These are phyloP conservation scores for Ypsolopha scabrella DNA, from an alignment of 2,888 invertebrate species.

Conservation along the genomic window DNA sequence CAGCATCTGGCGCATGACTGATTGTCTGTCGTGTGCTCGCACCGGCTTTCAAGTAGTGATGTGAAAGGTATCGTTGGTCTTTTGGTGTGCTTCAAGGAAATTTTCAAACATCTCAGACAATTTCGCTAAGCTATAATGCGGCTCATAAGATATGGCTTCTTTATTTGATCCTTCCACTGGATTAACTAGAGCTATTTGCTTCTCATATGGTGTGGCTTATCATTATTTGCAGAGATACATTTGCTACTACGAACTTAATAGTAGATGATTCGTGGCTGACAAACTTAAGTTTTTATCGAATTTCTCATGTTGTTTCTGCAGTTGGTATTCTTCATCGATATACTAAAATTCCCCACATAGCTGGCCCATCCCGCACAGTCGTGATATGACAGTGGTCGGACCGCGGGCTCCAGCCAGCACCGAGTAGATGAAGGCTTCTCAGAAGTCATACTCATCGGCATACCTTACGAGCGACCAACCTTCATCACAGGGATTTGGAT, in stretches of 20 bases:
- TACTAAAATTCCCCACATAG: neutral
- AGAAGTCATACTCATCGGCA: slow-evolving; percentile 60
- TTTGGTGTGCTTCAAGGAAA: neutral
- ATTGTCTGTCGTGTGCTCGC: slow-evolving; percentile 69
- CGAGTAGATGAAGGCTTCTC: slow-evolving; percentile 29
- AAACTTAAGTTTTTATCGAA: neutral
- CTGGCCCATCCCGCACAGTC: slow-evolving; percentile 32
- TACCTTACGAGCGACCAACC: slow-evolving; percentile 48
- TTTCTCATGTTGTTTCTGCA: no score
- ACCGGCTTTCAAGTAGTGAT: slow-evolving; percentile 44
- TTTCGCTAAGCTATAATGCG: no score
- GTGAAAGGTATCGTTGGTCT: slow-evolving; percentile 15
- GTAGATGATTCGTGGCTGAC: neutral
- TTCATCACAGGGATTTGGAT: no score
- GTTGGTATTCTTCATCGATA: neutral
- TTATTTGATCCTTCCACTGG: no score
- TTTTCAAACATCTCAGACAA: neutral
- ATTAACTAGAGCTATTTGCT: no score
- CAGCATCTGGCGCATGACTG: slow-evolving; percentile 68
- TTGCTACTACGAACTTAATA: neutral
- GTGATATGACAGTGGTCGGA: slow-evolving; percentile 57
- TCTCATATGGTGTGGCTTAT: no score
- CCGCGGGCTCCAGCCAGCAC: neutral
- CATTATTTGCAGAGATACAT: no score
- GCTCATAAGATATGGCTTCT: no score